Conservation (phyloP, 1,140 invertebrate species). For the Zaprionus ornatus region DNA sequence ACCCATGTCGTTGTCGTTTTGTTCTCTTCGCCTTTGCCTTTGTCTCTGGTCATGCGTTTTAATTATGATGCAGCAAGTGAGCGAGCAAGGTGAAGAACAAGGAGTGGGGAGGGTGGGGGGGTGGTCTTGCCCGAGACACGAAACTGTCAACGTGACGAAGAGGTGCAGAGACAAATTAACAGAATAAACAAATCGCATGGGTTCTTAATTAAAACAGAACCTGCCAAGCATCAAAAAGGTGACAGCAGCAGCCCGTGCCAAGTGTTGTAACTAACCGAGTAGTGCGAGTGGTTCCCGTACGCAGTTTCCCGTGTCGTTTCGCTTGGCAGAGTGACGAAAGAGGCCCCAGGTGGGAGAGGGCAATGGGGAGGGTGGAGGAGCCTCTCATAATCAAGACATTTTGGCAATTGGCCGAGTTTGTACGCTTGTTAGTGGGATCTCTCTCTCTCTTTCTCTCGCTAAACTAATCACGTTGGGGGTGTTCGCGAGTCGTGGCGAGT, state of each 20-base stretch:
- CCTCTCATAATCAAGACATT: slow-evolving; percentile 67
- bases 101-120: neutral
- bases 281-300: neutral
- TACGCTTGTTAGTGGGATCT: slow-evolving; percentile 63
- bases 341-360: neutral
- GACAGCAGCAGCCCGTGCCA: slow-evolving; percentile 26
- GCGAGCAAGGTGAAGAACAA: neutral
- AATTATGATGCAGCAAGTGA: slow-evolving; percentile 64
- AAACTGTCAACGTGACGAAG: slow-evolving; percentile 65
- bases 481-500: slow-evolving; percentile 43
- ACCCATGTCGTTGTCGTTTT: slow-evolving; percentile 62
- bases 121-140: slow-evolving; percentile 27
- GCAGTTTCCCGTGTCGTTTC: neutral
- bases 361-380: neutral
- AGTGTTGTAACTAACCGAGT: slow-evolving; percentile 14
- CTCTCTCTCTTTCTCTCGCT: neutral
- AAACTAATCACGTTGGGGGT: slow-evolving; percentile 52
- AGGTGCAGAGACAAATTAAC: slow-evolving; percentile 66
- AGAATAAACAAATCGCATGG: slow-evolving; percentile 75
- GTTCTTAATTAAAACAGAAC: slow-evolving; percentile 56
- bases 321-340: slow-evolving; percentile 16
- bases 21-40: slow-evolving; percentile 30
- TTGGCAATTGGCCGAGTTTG: slow-evolving; percentile 78
- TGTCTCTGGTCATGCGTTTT: slow-evolving; percentile 68
- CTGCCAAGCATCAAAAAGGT: slow-evolving; percentile 4